Percentiles rank a stretch among this genome's conserved stretches.
Evolutionary conservation across 2,113 vertebrate genomes (phyloP).

Genomic region (Eretmochelys imbricata): DNA sequence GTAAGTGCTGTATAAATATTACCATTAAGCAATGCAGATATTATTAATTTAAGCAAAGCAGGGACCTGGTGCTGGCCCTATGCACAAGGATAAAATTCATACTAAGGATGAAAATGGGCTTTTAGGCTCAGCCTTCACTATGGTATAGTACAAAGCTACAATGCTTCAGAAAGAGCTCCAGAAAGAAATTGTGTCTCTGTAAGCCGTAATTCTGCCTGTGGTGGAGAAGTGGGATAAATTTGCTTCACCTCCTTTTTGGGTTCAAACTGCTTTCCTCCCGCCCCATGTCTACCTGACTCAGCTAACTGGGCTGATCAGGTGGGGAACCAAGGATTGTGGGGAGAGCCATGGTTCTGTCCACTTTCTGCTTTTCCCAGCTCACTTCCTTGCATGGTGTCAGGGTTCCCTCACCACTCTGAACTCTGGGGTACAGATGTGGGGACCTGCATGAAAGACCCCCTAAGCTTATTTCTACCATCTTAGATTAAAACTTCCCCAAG

Average conservation of each 20-base stretch:
- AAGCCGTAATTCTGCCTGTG: not conserved
- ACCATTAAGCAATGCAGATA: not conserved
- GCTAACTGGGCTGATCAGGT: not conserved
- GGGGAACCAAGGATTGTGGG: not conserved
- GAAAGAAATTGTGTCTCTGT: not conserved
- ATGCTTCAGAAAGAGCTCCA: not conserved
- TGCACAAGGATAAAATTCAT: not conserved
- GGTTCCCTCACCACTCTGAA: too few relatives aligned
- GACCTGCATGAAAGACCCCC: too few relatives aligned
- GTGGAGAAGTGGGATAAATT: not conserved
- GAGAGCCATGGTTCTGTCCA: not conserved
- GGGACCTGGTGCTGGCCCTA: not conserved
- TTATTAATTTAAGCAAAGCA: not conserved
- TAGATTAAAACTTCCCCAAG: too few relatives aligned
- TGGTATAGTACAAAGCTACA: not conserved
- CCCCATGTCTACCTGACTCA: not conserved
- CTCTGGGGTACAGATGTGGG: too few relatives aligned
- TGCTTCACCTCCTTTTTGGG: not conserved
- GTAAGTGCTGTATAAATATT: not conserved
- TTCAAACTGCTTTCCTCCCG: not conserved
- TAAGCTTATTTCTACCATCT: too few relatives aligned
- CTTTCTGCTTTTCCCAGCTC: not conserved
- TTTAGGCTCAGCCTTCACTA: not conserved
- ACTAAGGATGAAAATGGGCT: not conserved
- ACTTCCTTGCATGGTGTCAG: not conserved